Evolutionary conservation across 2,888 invertebrate species (phyloP).

Genomic region (Amiota minor): DNA sequence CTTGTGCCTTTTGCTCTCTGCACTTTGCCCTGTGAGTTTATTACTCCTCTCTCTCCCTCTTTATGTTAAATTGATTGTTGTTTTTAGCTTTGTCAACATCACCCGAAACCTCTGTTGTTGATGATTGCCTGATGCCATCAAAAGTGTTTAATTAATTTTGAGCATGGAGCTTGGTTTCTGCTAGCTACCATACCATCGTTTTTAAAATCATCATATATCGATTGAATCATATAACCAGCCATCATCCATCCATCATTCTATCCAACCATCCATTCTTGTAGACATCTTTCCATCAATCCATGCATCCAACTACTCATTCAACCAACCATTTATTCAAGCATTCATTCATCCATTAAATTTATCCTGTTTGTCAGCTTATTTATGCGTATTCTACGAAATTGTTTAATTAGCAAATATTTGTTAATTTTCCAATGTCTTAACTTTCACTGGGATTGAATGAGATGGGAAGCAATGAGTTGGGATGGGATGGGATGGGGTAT

Average conservation of each 20-base stretch:
- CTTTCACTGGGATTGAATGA: not conserved
- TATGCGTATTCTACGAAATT: conserved; percentile 4
- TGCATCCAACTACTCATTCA: too few relatives aligned
- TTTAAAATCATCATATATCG: too few relatives aligned
- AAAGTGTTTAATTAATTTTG: conserved; percentile 52
- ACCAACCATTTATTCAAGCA: too few relatives aligned
- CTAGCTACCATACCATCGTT: too few relatives aligned
- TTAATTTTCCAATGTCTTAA: conserved; percentile 45
- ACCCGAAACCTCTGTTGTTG: conserved; percentile 14
- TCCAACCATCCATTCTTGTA: not conserved
- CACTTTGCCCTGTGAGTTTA: conserved; percentile 19
- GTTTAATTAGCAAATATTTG: conserved; percentile 61
- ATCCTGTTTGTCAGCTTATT: too few relatives aligned
- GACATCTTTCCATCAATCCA: not conserved
- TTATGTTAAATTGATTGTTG: conserved; percentile 14
- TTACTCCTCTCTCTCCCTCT: conserved; percentile 6
- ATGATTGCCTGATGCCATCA: conserved; percentile 38
- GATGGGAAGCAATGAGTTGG: too few relatives aligned
- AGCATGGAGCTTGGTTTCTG: not conserved
- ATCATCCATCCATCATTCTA: not conserved
- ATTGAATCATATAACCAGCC: too few relatives aligned
- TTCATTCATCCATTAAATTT: too few relatives aligned
- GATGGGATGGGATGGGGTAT: too few relatives aligned
- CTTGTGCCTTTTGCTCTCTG: not conserved
- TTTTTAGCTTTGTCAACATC: not conserved